phyloP scores from a whole-genome alignment of 2,113 vertebrate species.

The Archocentrus centrarchus region DNA sequence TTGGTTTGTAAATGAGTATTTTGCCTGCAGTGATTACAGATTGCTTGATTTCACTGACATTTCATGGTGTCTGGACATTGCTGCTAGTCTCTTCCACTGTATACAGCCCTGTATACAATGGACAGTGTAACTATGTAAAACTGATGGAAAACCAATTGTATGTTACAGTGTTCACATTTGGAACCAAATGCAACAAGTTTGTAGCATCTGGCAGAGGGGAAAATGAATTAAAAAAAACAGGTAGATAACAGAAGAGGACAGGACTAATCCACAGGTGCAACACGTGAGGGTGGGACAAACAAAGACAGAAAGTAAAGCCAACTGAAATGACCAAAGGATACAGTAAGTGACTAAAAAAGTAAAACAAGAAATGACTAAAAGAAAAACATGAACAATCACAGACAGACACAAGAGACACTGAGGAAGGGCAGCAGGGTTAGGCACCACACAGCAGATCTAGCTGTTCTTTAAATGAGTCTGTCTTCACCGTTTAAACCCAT shows the following conservation, averaged over 20 bases:
- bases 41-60: no score
- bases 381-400: not conserved
- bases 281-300: not conserved
- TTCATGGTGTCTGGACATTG: no score
- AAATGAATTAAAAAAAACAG: no score
- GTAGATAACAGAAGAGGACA: not conserved
- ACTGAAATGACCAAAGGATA: not conserved
- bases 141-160: not conserved
- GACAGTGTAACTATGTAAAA: not conserved
- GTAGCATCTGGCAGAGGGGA: no score
- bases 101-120: not conserved
- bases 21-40: no score
- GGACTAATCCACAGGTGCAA: not conserved
- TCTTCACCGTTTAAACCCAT: not conserved
- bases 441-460: not conserved
- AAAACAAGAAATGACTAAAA: not conserved
- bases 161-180: not conserved
- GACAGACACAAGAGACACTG: not conserved
- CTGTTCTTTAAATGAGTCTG: not conserved
- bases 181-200: not conserved
- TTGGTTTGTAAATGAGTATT: no score
- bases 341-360: not conserved
- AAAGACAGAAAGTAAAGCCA: not conserved
- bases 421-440: not conserved
- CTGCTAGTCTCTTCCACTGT: no score